Percentiles rank a stretch among this genome's conserved stretches.
These are phyloP conservation scores for Theonella swinhoei DNA, from an alignment of 37 sponge, comb jelly and placozoan genomes.

Conservation along the genomic window DNA sequence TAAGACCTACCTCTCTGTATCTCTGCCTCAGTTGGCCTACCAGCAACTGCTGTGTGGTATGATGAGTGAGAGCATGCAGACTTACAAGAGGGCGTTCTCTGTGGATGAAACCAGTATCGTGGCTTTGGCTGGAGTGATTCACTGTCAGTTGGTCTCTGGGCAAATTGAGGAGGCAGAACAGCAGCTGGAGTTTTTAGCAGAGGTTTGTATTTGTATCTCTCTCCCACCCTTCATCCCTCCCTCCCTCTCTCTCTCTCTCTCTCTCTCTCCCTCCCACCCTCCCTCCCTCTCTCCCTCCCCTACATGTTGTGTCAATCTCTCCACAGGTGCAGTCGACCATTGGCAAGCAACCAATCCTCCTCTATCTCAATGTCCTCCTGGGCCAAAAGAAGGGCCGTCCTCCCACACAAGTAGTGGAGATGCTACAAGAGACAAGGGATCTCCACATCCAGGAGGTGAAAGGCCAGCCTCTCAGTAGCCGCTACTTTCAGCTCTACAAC, in stretches of 20 bases:
- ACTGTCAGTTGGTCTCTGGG: slow-evolving; percentile 84
- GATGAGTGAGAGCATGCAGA: slow-evolving; percentile 69
- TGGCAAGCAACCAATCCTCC: slow-evolving; percentile 57
- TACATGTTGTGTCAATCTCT: no score
- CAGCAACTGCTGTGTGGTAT: slow-evolving; percentile 70
- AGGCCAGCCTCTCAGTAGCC: slow-evolving; percentile 72
- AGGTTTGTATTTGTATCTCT: no score
- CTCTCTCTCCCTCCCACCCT: slow-evolving; percentile 17
- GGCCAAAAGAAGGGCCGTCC: slow-evolving; percentile 37
- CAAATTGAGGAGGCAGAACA: slow-evolving; percentile 84
- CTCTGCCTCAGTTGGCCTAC: slow-evolving; percentile 61
- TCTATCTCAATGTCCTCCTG: slow-evolving; percentile 69
- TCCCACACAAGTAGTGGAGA: slow-evolving; percentile 24
- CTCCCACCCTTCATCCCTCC: no score
- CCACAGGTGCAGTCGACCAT: slow-evolving; percentile 46
- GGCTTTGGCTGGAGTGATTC: slow-evolving; percentile 81
- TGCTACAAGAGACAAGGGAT: slow-evolving; percentile 58
- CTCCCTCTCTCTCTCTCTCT: neutral
- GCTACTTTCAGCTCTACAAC: slow-evolving; percentile 76
- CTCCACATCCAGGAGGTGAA: slow-evolving; percentile 49
- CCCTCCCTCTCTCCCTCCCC: no score
- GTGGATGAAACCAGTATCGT: slow-evolving; percentile 84
- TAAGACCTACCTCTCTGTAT: neutral
- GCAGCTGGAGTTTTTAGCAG: slow-evolving; percentile 93
- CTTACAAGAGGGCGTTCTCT: slow-evolving; percentile 82